phyloP scores from a whole-genome alignment of 2,113 vertebrate genomes.

The Crotalus helleri region DNA sequence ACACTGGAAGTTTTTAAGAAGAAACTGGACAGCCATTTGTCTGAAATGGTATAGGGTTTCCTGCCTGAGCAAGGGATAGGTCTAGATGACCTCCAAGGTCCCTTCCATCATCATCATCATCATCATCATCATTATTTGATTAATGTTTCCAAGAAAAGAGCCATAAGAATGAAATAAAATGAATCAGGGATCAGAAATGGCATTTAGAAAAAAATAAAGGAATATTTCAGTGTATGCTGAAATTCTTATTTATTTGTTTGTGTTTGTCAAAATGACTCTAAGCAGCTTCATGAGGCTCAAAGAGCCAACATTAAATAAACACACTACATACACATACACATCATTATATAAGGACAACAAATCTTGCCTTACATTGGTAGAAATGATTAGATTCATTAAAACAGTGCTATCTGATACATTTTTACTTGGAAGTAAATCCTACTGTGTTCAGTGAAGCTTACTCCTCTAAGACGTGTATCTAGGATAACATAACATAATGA shows the following conservation, averaged over 20 bases:
- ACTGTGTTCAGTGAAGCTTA: neutral
- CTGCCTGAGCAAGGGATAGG: no score
- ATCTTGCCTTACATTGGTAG: neutral
- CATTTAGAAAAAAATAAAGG: constrained; percentile 6
- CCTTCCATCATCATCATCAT: no score
- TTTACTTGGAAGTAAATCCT: neutral
- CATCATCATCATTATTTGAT: neutral
- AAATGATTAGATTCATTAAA: neutral
- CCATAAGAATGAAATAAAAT: neutral
- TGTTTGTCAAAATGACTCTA: neutral
- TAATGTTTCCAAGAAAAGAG: neutral
- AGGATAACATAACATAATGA: neutral
- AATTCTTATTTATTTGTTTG: neutral
- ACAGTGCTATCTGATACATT: neutral
- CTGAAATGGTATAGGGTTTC: no score
- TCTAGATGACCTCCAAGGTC: no score
- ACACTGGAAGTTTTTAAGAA: no score
- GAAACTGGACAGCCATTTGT: no score
- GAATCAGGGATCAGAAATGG: neutral
- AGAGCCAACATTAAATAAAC: neutral
- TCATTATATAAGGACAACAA: neutral
- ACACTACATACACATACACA: neutral
- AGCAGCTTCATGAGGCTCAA: neutral
- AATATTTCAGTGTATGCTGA: neutral
- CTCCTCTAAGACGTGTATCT: neutral